Evolutionary conservation across 2,113 vertebrate genomes (phyloP), one percentile per base, ranked within the genome.

Genomic region (Morphnarchus princeps): DNA sequence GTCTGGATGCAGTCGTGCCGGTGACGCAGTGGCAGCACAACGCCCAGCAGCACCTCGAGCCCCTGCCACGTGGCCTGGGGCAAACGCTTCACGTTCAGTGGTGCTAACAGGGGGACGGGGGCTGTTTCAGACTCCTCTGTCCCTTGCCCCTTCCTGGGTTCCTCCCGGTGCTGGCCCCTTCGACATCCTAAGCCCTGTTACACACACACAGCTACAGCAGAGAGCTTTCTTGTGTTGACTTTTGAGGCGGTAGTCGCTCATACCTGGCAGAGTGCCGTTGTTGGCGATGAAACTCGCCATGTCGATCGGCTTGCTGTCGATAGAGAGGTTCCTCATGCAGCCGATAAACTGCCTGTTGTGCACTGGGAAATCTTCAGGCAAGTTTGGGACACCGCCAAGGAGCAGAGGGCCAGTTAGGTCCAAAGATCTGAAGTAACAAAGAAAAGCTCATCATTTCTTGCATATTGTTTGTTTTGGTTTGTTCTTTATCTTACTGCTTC

Each of bases 261-360:
- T 91, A 99, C 99, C 99, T 98, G 98, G 98, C 52, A 97, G 79
- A 54, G 99, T 99, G 97, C 99, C 99, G 0, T 99, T 99, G 94
- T 99, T 99, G 88, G 99, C 99, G 6, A 99, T 99, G 97, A 98
- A 99, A 91, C 98, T 97, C 18, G 99, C 99, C 99, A 99, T 99
- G 97, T 99, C 99, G 1, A 99, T 97, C 1, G 98, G 97, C 83
- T 98, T 98, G 98, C 98, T 99, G 74, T 99, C 99, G 0, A 99
- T 98, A 32, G 98, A 99, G 52, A 99, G 98, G 98, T 99, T 99
- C 89, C 99, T 98, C 99, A 99, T 99, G 97, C 99, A 99, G 93
- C 99, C 99, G 2, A 99, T 97, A 19, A 99, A 99, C 96, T 99
- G 98, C 20, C 99, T 98, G 98, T 99, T 99, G 83, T 98, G 98